Evolutionary conservation across 2,888 invertebrate species (phyloP).

Genomic region (Herminia tarsipennalis): DNA sequence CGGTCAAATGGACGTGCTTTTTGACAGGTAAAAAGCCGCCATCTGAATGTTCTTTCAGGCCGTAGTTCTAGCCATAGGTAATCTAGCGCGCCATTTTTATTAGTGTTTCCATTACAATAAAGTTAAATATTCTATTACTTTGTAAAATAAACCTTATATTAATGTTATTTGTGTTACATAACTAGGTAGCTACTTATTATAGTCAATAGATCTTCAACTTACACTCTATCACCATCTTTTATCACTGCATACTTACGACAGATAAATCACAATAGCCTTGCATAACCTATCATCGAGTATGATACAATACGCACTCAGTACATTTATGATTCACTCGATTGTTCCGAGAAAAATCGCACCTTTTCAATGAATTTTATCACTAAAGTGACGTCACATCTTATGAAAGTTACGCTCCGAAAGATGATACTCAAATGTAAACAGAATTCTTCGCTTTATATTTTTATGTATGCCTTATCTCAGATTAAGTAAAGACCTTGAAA

Average conservation of each 20-base stretch:
- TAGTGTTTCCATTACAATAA: too few relatives aligned
- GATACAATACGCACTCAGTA: not conserved
- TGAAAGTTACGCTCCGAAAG: constrained; percentile 14
- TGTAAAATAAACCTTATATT: too few relatives aligned
- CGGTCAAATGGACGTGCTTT: too few relatives aligned
- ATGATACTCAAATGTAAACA: constrained; percentile 29
- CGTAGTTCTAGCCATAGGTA: too few relatives aligned
- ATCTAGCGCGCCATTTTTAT: too few relatives aligned
- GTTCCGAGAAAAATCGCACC: constrained; percentile 20
- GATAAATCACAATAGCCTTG: not conserved
- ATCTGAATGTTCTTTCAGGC: too few relatives aligned
- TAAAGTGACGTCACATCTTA: constrained; percentile 24
- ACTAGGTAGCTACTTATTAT: too few relatives aligned
- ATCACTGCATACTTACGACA: not conserved
- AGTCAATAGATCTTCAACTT: too few relatives aligned
- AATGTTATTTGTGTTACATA: too few relatives aligned
- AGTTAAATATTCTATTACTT: too few relatives aligned
- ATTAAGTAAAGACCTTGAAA: constrained; percentile 41
- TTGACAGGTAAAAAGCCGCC: too few relatives aligned
- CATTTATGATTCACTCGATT: constrained; percentile 7
- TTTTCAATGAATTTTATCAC: constrained; percentile 30
- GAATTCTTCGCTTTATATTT: constrained; percentile 20
- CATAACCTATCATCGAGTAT: not conserved
- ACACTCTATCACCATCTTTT: too few relatives aligned
- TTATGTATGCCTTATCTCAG: constrained; percentile 37